Conservation (phyloP, 2,113 vertebrate species). For the Rhinolophus sinicus region DNA sequence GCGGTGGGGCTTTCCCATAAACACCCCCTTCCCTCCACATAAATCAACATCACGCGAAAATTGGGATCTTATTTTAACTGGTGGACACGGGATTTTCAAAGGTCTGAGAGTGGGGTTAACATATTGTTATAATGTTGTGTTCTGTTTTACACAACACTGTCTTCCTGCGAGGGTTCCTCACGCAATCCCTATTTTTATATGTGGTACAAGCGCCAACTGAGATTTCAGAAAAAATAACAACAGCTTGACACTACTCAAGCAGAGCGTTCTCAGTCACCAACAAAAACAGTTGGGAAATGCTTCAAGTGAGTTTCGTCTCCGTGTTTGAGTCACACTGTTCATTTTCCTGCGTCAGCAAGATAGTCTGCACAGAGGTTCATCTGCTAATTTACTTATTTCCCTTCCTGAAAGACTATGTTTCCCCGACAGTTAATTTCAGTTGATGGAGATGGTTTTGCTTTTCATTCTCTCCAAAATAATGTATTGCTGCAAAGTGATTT, state of each 20-base stretch:
- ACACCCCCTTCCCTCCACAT: conserved; percentile 34
- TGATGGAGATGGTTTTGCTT: conserved; percentile 83
- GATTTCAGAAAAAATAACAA: not conserved
- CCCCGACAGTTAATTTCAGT: conserved; percentile 81
- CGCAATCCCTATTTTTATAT: conserved; percentile 57
- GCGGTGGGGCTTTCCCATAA: conserved; percentile 48
- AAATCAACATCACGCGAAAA: conserved; percentile 62
- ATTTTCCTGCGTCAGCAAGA: conserved; percentile 79
- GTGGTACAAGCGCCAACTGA: conserved; percentile 44
- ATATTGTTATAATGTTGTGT: not conserved
- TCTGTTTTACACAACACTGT: conserved; percentile 64
- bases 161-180: conserved; percentile 37
- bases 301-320: conserved; percentile 81
- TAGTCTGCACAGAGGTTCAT: conserved; percentile 75
- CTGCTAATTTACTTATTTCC: conserved; percentile 81
- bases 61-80: conserved; percentile 33
- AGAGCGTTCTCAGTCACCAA: conserved; percentile 80
- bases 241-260: conserved; percentile 64
- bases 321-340: conserved; percentile 73
- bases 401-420: conserved; percentile 74
- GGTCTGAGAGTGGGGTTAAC: conserved; percentile 58
- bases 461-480: conserved; percentile 85
- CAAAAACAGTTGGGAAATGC: conserved; percentile 80
- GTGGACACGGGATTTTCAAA: conserved; percentile 63
- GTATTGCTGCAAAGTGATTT: conserved; percentile 83